These are phyloP conservation scores for Tipula vernalis DNA, from an alignment of 2,888 invertebrate genomes.

Conservation along the genomic window DNA sequence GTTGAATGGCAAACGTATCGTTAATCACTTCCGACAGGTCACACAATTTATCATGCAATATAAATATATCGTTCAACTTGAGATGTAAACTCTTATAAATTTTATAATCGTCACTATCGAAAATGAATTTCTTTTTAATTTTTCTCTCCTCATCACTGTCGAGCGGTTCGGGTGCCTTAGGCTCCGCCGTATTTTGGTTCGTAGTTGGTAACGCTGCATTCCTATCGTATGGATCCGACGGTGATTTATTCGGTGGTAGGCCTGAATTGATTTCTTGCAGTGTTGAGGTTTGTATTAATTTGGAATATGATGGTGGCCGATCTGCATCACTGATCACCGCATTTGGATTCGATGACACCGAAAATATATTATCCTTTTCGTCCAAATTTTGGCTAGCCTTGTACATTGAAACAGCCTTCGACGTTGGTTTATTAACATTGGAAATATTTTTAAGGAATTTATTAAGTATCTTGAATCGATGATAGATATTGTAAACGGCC, in stretches of 20 bases:
- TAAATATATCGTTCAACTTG: conserved; percentile 29
- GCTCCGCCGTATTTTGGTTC: background rate
- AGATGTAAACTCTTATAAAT: conserved; percentile 14
- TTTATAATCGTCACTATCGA: background rate
- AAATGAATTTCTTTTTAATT: background rate
- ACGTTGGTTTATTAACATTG: conserved; percentile 13
- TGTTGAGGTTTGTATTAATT: background rate
- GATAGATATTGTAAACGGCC: conserved; percentile 28
- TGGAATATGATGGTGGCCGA: conserved; percentile 5
- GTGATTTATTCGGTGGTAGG: background rate
- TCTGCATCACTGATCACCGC: background rate
- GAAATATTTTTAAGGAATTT: conserved; percentile 10
- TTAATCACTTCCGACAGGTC: conserved; percentile 28
- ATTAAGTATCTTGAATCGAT: conserved; percentile 24
- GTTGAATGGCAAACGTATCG: conserved; percentile 28
- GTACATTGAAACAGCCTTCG: conserved; percentile 13
- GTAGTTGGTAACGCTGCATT: background rate
- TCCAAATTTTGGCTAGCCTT: background rate
- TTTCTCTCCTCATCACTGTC: background rate
- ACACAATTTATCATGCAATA: conserved; percentile 31
- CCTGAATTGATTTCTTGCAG: background rate
- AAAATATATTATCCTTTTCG: background rate
- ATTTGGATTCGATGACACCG: background rate
- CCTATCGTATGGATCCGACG: background rate
- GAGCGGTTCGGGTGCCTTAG: background rate